Evolutionary conservation across 1,140 invertebrate species (phyloP).

Genomic region (Myzus persicae): DNA sequence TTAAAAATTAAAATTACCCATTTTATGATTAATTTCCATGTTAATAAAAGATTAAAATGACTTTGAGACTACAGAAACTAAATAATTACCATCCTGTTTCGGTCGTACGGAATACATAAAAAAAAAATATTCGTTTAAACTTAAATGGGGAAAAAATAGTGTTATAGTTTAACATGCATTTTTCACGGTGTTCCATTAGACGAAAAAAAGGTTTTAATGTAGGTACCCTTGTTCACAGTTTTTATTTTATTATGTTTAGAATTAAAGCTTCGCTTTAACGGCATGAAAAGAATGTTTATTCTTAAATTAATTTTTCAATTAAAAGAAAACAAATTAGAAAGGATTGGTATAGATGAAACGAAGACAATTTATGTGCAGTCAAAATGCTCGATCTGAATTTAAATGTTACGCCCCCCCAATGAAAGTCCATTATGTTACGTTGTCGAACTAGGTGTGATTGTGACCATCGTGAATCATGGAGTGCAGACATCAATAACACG

Average conservation of each 20-base stretch:
- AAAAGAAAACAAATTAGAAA: neutral
- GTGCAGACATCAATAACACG: no score
- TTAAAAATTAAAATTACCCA: neutral
- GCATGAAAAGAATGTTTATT: neutral
- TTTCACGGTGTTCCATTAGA: neutral
- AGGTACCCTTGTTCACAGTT: neutral
- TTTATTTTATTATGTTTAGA: neutral
- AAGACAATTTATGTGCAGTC: neutral
- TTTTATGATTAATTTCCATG: neutral
- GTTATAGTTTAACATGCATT: neutral
- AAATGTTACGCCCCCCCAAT: no score
- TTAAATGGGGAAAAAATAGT: neutral
- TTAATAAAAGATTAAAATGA: neutral
- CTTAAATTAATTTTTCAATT: neutral
- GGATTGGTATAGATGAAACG: neutral
- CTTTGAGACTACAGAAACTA: neutral
- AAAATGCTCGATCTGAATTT: no score
- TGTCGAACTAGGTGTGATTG: no score
- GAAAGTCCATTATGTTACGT: no score
- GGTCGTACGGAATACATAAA: neutral
- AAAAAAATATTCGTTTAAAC: neutral
- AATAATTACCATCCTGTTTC: neutral
- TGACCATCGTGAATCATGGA: neutral
- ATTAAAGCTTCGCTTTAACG: neutral
- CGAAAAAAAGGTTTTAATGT: neutral